A percentile compares a stretch with the other conserved stretches of the same genome.
These are phyloP conservation scores for Fringilla coelebs DNA, from an alignment of 2,797 vertebrate species.

Conservation along the genomic window DNA sequence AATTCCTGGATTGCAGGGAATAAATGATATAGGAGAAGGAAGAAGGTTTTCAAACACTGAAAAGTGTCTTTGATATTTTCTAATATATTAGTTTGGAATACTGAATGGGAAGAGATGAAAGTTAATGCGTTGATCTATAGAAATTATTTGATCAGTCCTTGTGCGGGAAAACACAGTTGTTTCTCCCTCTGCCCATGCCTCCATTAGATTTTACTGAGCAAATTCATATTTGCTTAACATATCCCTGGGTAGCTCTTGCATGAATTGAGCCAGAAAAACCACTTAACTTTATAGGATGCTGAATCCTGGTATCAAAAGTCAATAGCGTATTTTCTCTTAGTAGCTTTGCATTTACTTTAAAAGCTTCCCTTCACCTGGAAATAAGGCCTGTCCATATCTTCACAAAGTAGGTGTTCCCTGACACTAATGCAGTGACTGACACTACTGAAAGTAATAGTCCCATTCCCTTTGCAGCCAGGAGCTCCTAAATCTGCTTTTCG, in stretches of 20 bases:
- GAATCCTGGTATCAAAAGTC: constrained; percentile 61
- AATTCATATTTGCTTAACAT: constrained; percentile 23
- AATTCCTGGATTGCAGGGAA: background rate
- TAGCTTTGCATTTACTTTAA: constrained; percentile 60
- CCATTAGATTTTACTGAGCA: constrained; percentile 24
- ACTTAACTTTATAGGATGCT: constrained; percentile 53
- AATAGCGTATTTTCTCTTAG: constrained; percentile 47
- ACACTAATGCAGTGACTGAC: constrained; percentile 57
- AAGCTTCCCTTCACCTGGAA: constrained; percentile 49
- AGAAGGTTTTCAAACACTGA: background rate
- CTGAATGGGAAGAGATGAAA: background rate
- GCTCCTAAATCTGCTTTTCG: constrained; percentile 55
- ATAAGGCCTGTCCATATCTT: constrained; percentile 29
- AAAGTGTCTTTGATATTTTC: background rate
- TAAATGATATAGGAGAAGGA: background rate
- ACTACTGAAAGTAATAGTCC: constrained; percentile 58
- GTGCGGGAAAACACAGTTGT: background rate
- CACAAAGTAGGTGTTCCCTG: constrained; percentile 45
- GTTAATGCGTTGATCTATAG: background rate
- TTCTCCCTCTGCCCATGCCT: background rate
- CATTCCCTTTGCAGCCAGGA: constrained; percentile 27
- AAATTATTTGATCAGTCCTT: background rate
- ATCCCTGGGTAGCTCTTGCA: constrained; percentile 3
- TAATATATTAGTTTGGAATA: background rate
- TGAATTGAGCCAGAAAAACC: constrained; percentile 48